These are phyloP conservation scores for Anticlea derivata DNA, from an alignment of 2,888 invertebrate species.

Conservation along the genomic window DNA sequence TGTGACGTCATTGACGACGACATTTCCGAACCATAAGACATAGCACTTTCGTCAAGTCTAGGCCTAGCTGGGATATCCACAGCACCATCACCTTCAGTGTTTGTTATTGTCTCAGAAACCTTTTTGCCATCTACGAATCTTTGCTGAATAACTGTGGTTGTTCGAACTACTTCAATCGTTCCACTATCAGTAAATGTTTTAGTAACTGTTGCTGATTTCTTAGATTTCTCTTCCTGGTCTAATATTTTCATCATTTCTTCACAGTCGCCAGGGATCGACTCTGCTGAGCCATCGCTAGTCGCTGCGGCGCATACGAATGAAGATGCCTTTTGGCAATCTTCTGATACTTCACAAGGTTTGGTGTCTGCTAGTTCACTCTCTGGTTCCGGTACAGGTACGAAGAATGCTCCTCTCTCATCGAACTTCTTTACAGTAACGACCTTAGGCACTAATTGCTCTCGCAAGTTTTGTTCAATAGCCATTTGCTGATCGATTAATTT, in stretches of 20 bases:
- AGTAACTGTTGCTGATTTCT: slow-evolving; percentile 50
- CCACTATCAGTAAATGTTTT: slow-evolving; percentile 62
- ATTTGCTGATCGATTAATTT: slow-evolving; percentile 79
- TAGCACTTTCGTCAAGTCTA: slow-evolving; percentile 64
- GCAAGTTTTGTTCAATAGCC: slow-evolving; percentile 71
- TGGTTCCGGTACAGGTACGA: slow-evolving; percentile 68
- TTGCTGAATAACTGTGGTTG: slow-evolving; percentile 76
- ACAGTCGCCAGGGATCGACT: slow-evolving; percentile 84
- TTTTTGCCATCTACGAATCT: slow-evolving; percentile 77
- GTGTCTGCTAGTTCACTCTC: slow-evolving; percentile 40
- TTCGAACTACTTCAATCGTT: slow-evolving; percentile 71
- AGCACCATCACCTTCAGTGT: slow-evolving; percentile 70
- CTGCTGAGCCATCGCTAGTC: slow-evolving; percentile 76
- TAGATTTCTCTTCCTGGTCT: slow-evolving; percentile 78
- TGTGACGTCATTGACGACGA: slow-evolving; percentile 80
- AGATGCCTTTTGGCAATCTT: slow-evolving; percentile 71
- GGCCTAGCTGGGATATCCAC: slow-evolving; percentile 73
- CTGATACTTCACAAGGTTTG: slow-evolving; percentile 56
- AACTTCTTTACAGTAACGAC: slow-evolving; percentile 76
- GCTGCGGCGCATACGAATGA: slow-evolving; percentile 76
- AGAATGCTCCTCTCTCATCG: slow-evolving; percentile 77
- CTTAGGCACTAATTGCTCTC: slow-evolving; percentile 68
- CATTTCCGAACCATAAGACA: slow-evolving; percentile 79
- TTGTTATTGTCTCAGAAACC: slow-evolving; percentile 72
- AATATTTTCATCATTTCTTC: slow-evolving; percentile 84